These are phyloP conservation scores for Akabosia matsudoensis DNA, from an alignment of 1,140 invertebrate genomes.

Conservation along the genomic window DNA sequence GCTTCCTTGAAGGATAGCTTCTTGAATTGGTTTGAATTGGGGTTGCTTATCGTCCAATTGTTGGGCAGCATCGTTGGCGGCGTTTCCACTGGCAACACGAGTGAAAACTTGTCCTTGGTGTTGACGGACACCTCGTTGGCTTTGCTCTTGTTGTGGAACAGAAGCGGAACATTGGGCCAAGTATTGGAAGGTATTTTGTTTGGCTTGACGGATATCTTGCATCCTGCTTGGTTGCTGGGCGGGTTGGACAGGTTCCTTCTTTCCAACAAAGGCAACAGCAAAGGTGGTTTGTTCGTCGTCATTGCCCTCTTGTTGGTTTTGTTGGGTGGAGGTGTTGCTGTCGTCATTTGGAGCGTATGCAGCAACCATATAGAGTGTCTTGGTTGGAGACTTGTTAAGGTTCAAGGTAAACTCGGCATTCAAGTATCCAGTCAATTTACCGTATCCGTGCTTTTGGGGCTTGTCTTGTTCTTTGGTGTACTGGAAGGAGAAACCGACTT, in stretches of 20 bases:
- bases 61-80: not conserved
- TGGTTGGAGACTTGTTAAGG: conserved; percentile 39
- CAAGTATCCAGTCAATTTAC: conserved; percentile 15
- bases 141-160: not conserved
- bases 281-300: not conserved
- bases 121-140: not conserved
- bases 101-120: not conserved
- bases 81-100: not conserved
- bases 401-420: conserved; percentile 31
- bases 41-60: not conserved
- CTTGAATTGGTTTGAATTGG: not conserved
- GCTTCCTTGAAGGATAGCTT: conserved; percentile 1
- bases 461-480: conserved; percentile 32
- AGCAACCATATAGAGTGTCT: conserved; percentile 38
- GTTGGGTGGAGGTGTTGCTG: not conserved
- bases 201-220: not conserved
- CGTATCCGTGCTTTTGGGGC: conserved; percentile 28
- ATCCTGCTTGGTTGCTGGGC: conserved; percentile 7
- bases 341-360: conserved; percentile 2
- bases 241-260: conserved; percentile 8
- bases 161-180: not conserved
- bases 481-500: conserved; percentile 31
- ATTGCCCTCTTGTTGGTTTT: not conserved
- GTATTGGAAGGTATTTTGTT: conserved; percentile 17
- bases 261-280: not conserved